Percentiles rank a stretch among this genome's conserved stretches.
These are phyloP conservation scores for Macropus fuliginosus DNA, from an alignment of 2,797 vertebrate species.

Conservation along the genomic window DNA sequence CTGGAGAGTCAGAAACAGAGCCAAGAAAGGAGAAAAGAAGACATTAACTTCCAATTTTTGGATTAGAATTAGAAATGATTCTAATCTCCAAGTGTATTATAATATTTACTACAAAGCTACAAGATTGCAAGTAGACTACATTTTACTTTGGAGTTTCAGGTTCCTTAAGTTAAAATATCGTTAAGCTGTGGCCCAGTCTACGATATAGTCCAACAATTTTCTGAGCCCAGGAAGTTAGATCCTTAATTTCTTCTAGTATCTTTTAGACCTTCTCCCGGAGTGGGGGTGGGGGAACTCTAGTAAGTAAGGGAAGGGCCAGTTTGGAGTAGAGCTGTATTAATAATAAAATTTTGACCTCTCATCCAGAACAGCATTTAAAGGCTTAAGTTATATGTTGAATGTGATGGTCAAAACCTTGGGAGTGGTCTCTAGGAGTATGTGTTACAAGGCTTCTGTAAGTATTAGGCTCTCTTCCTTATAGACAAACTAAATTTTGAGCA, in stretches of 20 bases:
- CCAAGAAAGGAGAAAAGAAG: background rate
- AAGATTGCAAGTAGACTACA: background rate
- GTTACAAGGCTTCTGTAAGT: slow-evolving; percentile 50
- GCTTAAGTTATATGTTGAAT: background rate
- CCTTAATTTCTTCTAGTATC: slow-evolving; percentile 14
- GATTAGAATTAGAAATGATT: background rate
- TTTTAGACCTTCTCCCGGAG: slow-evolving; percentile 22
- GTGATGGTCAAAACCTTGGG: slow-evolving; percentile 23
- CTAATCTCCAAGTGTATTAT: background rate
- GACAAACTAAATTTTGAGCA: slow-evolving; percentile 12
- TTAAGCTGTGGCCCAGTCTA: slow-evolving; percentile 13
- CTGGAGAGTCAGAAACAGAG: background rate
- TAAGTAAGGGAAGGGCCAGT: slow-evolving; percentile 12
- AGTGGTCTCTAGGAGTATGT: slow-evolving; percentile 16
- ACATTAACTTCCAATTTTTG: background rate
- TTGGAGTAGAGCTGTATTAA: background rate
- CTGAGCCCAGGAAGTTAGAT: background rate
- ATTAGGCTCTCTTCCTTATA: slow-evolving; percentile 54
- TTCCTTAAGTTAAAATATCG: slow-evolving; percentile 22
- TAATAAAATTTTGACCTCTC: background rate
- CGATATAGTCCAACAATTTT: background rate
- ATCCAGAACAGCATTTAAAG: background rate
- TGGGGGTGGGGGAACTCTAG: slow-evolving; percentile 4
- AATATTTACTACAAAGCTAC: background rate
- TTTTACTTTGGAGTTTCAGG: slow-evolving; percentile 28